Base-by-base conservation (phyloP, 2,888 invertebrate genomes). In the Trisateles emortualis region DNA sequence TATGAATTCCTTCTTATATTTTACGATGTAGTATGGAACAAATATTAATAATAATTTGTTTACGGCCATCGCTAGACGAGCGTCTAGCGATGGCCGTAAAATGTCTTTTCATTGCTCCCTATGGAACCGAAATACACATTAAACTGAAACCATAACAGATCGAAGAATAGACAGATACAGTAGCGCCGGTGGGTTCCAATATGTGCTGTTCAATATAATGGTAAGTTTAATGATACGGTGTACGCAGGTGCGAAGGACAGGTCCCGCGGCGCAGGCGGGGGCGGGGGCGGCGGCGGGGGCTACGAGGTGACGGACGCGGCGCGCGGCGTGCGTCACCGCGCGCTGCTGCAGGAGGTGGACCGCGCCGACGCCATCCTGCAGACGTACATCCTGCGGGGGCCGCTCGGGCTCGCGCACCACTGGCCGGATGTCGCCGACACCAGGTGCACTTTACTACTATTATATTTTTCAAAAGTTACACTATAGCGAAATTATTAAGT, bases 291-390 rank as follows among this genome's bases (percentile, higher is more conserved):
- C 94, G 16, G 68, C 3, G 16, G 59, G 0, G 78, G 79, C 0
- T 87, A 94, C 92, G 84, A 93, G 84, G 82, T 93, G 83, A 64
- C 93, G 81, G 95, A 94, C 57, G 94, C 94, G 78, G 94, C 95
- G 62, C 94, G 94, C 45, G 92, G 93, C 33, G 94, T 94, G 14
- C 94, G 94, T 40, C 94, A 95, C 79, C 95, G 95, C 41, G 90
- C 94, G 59, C 78, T 96, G 51, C 84, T 96, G 60, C 89, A 94
- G 68, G 94, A 95, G 60, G 95, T 96, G 56, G 95, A 95, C 75
- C 92, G 94, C 44, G 95, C 95, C 0, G 96, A 96, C 86, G 92
- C 93, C 54, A 95, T 96, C 68, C 80, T 96, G 54, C 95, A 95
- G 74, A 93, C 93, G 72, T 94, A 95, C 66, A 87, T 95, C 47